A percentile compares a stretch with the other conserved stretches of the same genome.
Conservation (phyloP, 2,797 vertebrate species). For the Gallinago nigripennis region DNA sequence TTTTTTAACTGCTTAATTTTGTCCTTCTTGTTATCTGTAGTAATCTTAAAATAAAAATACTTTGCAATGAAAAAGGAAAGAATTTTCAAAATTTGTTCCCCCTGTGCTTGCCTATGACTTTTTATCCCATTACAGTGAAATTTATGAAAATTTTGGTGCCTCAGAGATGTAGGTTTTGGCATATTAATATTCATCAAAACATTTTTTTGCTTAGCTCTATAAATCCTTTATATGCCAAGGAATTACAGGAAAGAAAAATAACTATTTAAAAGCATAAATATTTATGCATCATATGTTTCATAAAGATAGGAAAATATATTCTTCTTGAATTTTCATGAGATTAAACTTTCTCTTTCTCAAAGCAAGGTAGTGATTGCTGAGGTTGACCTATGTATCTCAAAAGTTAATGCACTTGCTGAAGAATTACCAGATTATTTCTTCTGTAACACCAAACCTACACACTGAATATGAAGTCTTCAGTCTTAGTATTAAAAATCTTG, state of each 20-base stretch:
- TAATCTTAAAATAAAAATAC: background rate
- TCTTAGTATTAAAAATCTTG: background rate
- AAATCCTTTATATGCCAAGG: background rate
- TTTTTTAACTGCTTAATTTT: background rate
- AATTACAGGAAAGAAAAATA: background rate
- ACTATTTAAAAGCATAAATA: background rate
- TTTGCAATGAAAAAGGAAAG: background rate
- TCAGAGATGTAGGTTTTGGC: background rate
- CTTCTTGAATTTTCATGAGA: background rate
- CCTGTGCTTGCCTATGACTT: background rate
- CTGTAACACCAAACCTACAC: background rate
- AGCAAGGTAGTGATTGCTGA: background rate
- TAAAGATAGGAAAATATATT: background rate
- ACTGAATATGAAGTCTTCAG: background rate
- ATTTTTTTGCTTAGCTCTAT: background rate
- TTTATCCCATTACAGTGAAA: background rate
- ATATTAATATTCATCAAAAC: background rate
- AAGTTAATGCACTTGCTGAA: background rate
- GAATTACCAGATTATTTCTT: background rate
- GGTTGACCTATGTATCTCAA: background rate
- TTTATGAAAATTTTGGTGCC: background rate
- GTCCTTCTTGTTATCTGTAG: background rate
- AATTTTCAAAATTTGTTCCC: background rate
- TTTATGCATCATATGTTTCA: background rate
- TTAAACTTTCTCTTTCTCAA: background rate